phyloP scores from a whole-genome alignment of 2,113 vertebrate genomes.

The Archilochus colubris region DNA sequence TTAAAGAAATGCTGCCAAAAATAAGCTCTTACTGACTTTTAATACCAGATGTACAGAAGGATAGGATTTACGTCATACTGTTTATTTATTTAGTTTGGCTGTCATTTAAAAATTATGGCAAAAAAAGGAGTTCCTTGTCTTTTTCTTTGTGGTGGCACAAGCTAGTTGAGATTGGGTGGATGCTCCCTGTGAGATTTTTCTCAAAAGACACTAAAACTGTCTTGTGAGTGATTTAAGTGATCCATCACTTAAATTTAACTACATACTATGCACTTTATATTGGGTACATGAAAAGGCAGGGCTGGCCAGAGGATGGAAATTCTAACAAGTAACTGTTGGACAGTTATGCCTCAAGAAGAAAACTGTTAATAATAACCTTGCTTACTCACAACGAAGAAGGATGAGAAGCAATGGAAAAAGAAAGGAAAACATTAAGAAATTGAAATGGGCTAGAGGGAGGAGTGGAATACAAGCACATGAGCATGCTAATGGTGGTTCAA shows the following conservation, averaged over 20 bases:
- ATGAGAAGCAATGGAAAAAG: neutral
- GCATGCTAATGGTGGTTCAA: neutral
- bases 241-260: neutral
- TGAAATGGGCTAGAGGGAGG: neutral
- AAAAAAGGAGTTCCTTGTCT: neutral
- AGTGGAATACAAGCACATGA: neutral
- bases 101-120: neutral
- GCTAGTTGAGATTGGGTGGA: neutral
- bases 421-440: neutral
- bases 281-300: neutral
- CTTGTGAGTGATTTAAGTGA: neutral
- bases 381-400: neutral
- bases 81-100: neutral
- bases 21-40: neutral
- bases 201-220: neutral
- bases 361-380: neutral
- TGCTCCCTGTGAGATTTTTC: neutral
- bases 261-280: neutral
- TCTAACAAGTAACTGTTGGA: neutral
- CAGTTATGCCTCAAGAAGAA: neutral
- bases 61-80: neutral
- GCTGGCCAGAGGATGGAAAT: neutral
- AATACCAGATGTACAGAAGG: neutral
- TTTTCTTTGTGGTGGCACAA: neutral
- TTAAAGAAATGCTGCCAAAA: neutral